Base-by-base conservation (phyloP, 2,113 vertebrate species). In the Boleophthalmus pectinirostris region DNA sequence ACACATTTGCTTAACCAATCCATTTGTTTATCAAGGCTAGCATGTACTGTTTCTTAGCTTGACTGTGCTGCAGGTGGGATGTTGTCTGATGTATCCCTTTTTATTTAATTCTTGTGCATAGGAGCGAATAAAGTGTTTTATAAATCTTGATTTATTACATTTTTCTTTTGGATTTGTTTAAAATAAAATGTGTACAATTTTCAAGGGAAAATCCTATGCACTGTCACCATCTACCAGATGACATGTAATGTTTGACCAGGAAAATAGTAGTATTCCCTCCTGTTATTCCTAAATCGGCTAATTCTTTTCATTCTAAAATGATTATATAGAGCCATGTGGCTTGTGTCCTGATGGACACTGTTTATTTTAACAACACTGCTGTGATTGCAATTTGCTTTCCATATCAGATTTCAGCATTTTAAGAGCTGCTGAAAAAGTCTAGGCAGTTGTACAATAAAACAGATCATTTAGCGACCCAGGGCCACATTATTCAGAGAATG, bases 101-200 rank as follows among this genome's bases (percentile, higher is more conserved):
- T 87, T 89, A 88, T 89, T 88, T 87, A 89, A 86, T 84, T 89
- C 15, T 87, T 91, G 86, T 91, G 79, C 89, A 88, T 85, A 79
- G 87, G 90, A 88, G 82, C 82, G 87, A 92, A 91, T 90, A 90
- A 93, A 79, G 38, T 81, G 84, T 85, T 80, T 90, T 92, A 91
- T 91, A 66, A 4, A 66, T 66, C 18, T 23, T 66, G 65, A 24
- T 16, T 35, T 33, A 15, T 64, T 20, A 12, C 23, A 14, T 35
- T 63, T 23, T 46, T 29, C 29, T 1, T 65, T 11, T 64, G 16
- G 1, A 16, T 35, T 43, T 35, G 5, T 38, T 25, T 25, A 4
- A 58, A 58, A 58, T 24, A 0, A 6, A 13, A 51, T 51, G 9
- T 11, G 7, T 10, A 43, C 9, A 11, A 8, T 54, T 4, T 51